Base-by-base conservation (phyloP, 1,140 invertebrate genomes). In the Probaryconus sp. region DNA sequence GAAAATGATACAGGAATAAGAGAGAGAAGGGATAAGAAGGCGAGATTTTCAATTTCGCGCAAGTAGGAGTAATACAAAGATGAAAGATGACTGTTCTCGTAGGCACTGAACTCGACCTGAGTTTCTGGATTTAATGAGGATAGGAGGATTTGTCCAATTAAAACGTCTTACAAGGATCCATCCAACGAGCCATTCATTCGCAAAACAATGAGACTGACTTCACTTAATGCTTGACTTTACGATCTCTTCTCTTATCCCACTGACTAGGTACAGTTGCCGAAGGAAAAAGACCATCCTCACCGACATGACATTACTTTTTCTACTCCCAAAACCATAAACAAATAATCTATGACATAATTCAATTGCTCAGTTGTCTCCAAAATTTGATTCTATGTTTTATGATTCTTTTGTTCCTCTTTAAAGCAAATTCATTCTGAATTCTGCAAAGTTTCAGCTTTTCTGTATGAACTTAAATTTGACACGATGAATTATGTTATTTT, bases 121-220 rank as follows among this genome's bases (percentile, higher is more conserved):
- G 77, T 76, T 79, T 76, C 77, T 83, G 83, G 86, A 86, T 87
- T 88, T 88, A 88, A 88, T 87, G 87, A 87, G 85, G 86, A 87
- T 88, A 88, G 87, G 87, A 84, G 87, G 87, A 88, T 88, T 88
- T 88, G 87, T 88, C 87, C 87, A 88, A 88, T 88, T 88, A 88
- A 87, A 88, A 87, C 85, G 86, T 87, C 86, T 87, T 87, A 87
- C 85, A 87, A 86, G 83, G 83, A 87, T 87, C 85, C 83, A 82
- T 84, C 76, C 78, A 77, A 65, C 78, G 76, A 77, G 61, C 76
- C 69, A 76, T 79, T 82, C 82, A 79, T 81, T 83, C 79, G 78
- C 85, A 86, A 87, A 87, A 87, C 85, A 85, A 84, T 77, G 76
- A 81, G 78, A 80, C 78, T 80, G 77, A 83, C 78, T 82, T 81